Percentiles rank a stretch among this genome's conserved stretches.
These are phyloP conservation scores for Podabrus alpinus DNA, from an alignment of 2,888 invertebrate species.

Conservation along the genomic window DNA sequence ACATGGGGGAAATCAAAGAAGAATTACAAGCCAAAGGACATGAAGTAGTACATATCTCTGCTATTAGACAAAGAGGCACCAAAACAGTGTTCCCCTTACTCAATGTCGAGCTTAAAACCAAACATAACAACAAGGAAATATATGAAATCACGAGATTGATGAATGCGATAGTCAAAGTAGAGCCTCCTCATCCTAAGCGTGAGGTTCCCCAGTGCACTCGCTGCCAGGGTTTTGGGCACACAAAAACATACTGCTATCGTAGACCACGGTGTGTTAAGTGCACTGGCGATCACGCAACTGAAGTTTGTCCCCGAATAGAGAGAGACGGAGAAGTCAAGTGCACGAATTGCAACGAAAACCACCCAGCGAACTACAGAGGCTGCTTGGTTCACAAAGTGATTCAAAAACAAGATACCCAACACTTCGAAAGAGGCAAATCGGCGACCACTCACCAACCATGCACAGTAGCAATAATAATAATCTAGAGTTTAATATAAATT, in stretches of 20 bases:
- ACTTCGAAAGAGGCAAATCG: neutral
- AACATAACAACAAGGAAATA: conserved; percentile 3
- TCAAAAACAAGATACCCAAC: neutral
- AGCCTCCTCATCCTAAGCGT: neutral
- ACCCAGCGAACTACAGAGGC: neutral
- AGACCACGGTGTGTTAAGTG: conserved; percentile 15
- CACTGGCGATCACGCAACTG: conserved; percentile 6
- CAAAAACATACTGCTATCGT: neutral
- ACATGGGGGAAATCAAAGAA: neutral
- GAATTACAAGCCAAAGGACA: neutral
- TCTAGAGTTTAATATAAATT: too few relatives aligned
- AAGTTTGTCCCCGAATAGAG: conserved; percentile 3
- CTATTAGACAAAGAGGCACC: conserved; percentile 1
- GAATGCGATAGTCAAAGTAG: neutral
- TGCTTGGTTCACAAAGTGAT: neutral
- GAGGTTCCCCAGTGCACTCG: conserved; percentile 10
- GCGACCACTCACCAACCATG: too few relatives aligned
- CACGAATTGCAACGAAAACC: conserved; percentile 12
- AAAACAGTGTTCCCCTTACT: neutral
- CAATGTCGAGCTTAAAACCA: neutral
- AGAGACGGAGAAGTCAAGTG: conserved; percentile 1
- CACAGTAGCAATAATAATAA: too few relatives aligned
- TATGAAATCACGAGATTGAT: conserved; percentile 1
- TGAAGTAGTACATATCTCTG: neutral
- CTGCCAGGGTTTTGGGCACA: conserved; percentile 9